These are phyloP conservation scores for Adelges cooleyi DNA, from an alignment of 1,140 invertebrate genomes.

Conservation along the genomic window DNA sequence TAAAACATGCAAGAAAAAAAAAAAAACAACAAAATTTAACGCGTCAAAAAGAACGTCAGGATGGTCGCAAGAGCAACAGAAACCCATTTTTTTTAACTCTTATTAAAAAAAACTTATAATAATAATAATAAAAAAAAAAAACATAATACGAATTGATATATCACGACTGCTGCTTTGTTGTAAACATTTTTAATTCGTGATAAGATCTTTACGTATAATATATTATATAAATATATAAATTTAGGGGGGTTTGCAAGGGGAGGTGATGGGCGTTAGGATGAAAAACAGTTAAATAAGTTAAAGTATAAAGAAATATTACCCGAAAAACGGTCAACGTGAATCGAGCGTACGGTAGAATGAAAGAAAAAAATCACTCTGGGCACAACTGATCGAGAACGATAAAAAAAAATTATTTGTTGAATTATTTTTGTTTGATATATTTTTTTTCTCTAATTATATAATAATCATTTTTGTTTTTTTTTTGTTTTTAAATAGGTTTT, in stretches of 20 bases:
- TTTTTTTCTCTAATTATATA: neutral
- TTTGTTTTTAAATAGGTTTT: no score
- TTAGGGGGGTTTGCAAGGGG: neutral
- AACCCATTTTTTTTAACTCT: neutral
- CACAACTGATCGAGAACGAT: no score
- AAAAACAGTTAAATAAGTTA: constrained; percentile 15
- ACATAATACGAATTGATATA: neutral
- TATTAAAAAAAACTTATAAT: constrained; percentile 6
- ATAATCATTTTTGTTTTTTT: neutral
- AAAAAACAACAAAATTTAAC: neutral
- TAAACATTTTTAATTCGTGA: constrained; percentile 15
- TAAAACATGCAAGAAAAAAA: neutral
- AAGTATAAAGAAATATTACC: constrained; percentile 7
- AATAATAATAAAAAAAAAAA: neutral
- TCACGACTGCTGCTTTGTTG: constrained; percentile 14
- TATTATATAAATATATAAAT: neutral
- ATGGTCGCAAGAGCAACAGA: no score
- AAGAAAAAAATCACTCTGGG: neutral
- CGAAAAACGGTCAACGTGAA: neutral
- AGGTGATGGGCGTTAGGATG: neutral
- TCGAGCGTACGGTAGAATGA: neutral
- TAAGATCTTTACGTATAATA: neutral
- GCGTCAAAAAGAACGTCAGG: neutral
- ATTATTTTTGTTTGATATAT: no score
- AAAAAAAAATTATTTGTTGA: no score